phyloP scores from a whole-genome alignment of 37 sponge, comb jelly and placozoan genomes.

The Spongilla lacustris region DNA sequence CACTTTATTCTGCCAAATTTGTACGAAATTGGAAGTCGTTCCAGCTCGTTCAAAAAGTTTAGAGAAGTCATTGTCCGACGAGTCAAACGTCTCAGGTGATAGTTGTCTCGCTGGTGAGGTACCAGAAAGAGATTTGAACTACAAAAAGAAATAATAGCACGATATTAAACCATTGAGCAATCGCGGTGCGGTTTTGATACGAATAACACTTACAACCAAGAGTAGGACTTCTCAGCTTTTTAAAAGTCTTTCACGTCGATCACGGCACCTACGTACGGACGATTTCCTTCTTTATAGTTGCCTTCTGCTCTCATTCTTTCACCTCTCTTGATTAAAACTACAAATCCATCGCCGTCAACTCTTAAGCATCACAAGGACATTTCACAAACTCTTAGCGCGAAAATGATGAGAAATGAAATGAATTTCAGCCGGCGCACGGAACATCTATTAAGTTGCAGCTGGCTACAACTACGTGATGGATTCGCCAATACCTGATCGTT shows the following conservation, averaged over 20 bases:
- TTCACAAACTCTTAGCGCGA: constrained; percentile 1
- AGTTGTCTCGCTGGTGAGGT: constrained; percentile 1
- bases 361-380: neutral
- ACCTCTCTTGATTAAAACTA: neutral
- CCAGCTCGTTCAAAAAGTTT: constrained; percentile 1
- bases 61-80: constrained; percentile 1
- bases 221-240: neutral
- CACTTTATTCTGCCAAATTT: constrained; percentile 1
- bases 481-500: neutral
- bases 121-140: constrained; percentile 1
- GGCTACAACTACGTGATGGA: constrained; percentile 1
- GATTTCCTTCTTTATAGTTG: neutral
- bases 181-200: constrained; percentile 1
- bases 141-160: neutral
- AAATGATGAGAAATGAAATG: neutral
- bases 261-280: constrained; percentile 1
- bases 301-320: constrained; percentile 1
- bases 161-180: constrained; percentile 1
- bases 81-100: neutral
- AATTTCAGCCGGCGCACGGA: constrained; percentile 1
- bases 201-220: constrained; percentile 1
- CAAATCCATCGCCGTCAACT: neutral
- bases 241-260: neutral
- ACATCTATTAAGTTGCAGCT: constrained; percentile 1
- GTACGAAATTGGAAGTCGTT: constrained; percentile 1